These are phyloP conservation scores for Cepaea nemoralis DNA, from an alignment of 1,140 invertebrate species.

Conservation along the genomic window DNA sequence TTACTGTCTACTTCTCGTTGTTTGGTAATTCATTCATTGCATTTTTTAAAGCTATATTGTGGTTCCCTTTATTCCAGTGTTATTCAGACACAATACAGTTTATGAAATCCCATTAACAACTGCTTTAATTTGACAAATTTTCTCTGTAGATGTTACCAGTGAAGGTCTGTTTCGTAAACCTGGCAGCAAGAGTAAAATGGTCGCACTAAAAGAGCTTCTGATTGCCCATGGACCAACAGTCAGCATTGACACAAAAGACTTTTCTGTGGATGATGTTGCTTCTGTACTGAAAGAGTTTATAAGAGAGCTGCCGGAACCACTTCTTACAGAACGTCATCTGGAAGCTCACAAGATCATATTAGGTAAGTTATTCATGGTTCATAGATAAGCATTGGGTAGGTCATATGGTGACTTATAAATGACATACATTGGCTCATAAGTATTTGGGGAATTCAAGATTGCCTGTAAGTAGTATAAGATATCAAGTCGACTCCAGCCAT, in stretches of 20 bases:
- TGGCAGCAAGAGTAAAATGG: constrained; percentile 86
- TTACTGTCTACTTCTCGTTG: too few relatives aligned
- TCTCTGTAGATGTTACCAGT: constrained; percentile 81
- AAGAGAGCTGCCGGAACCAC: constrained; percentile 87
- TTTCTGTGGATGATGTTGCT: constrained; percentile 92
- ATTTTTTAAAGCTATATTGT: too few relatives aligned
- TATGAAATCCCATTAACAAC: neutral
- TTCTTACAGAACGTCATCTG: constrained; percentile 89
- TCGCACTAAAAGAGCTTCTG: constrained; percentile 83
- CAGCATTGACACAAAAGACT: constrained; percentile 79
- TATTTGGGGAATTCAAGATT: too few relatives aligned
- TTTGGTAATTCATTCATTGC: too few relatives aligned
- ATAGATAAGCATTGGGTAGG: constrained; percentile 54
- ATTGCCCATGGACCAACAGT: constrained; percentile 76
- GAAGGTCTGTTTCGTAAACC: constrained; percentile 93
- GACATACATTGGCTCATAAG: too few relatives aligned
- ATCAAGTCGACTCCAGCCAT: too few relatives aligned
- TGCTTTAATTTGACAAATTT: neutral
- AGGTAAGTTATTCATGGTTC: constrained; percentile 77
- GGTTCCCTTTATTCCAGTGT: too few relatives aligned
- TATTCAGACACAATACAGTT: too few relatives aligned
- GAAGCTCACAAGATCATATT: constrained; percentile 89
- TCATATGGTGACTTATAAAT: neutral
- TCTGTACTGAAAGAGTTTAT: constrained; percentile 90
- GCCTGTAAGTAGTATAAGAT: too few relatives aligned